Evolutionary conservation across 2,888 invertebrate species (phyloP).

Genomic region (Abrostola tripartita): DNA sequence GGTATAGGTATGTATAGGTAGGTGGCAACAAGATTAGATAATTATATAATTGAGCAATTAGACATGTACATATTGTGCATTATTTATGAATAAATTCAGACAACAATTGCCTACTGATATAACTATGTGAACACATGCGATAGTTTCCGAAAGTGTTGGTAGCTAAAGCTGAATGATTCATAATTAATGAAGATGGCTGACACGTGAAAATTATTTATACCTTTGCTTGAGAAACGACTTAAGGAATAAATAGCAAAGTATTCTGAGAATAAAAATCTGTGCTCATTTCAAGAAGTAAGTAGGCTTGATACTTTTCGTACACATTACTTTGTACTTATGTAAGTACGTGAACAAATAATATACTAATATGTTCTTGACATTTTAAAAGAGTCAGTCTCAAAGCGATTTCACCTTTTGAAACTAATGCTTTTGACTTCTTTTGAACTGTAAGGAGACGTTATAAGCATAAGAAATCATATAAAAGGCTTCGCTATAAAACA

Average conservation of each 20-base stretch:
- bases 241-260: not conserved
- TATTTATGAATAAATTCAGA: slow-evolving; percentile 24
- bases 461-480: slow-evolving; percentile 70
- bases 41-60: slow-evolving; percentile 2
- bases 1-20: no score
- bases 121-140: slow-evolving; percentile 17
- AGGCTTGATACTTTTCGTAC: slow-evolving; percentile 9
- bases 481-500: slow-evolving; percentile 68
- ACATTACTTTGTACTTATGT: slow-evolving; percentile 33
- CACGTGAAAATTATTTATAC: slow-evolving; percentile 9
- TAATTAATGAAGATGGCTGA: slow-evolving; percentile 42
- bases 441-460: slow-evolving; percentile 59
- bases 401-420: slow-evolving; percentile 66
- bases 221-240: slow-evolving; percentile 7
- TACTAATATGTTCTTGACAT: slow-evolving; percentile 54
- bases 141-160: slow-evolving; percentile 36
- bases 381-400: slow-evolving; percentile 60
- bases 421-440: slow-evolving; percentile 67
- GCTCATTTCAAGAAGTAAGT: slow-evolving; percentile 7
- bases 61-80: slow-evolving; percentile 4
- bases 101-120: slow-evolving; percentile 18
- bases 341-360: slow-evolving; percentile 34
- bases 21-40: no score
- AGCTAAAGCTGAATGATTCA: slow-evolving; percentile 41
- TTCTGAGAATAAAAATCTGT: not conserved